A percentile compares a stretch with the other conserved stretches of the same genome.
Conservation (phyloP, 92 coral and sea anemone genomes). For the Virgularia gustaviana region DNA sequence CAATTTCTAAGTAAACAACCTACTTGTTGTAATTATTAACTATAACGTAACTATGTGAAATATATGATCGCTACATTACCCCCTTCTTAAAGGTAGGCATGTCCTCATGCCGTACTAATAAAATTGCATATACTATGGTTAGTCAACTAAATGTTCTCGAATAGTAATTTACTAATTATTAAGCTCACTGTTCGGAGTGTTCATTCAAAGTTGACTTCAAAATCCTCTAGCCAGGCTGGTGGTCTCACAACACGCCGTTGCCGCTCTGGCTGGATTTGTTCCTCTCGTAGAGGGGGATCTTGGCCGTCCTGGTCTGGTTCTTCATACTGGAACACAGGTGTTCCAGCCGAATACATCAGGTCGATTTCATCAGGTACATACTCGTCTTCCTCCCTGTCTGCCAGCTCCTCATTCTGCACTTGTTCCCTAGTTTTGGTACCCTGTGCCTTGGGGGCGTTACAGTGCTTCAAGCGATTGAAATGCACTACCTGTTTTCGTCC, state of each 20-base stretch:
- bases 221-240: neutral
- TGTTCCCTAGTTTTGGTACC: neutral
- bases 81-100: slow-evolving; percentile 21
- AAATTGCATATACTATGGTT: neutral
- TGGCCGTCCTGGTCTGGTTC: neutral
- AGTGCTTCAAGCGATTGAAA: slow-evolving; percentile 27
- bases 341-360: neutral
- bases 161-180: neutral
- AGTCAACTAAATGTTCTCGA: neutral
- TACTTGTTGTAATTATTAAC: no score
- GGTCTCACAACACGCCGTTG: neutral
- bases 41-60: no score
- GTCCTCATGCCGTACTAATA: slow-evolving; percentile 14
- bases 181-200: neutral
- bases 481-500: slow-evolving; percentile 21
- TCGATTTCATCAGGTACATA: slow-evolving; percentile 5
- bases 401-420: neutral
- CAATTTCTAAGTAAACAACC: no score
- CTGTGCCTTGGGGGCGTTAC: neutral
- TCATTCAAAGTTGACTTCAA: neutral
- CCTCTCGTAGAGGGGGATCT: neutral
- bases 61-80: slow-evolving; percentile 31
- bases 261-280: neutral
- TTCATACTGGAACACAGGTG: neutral
- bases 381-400: neutral